Base-by-base conservation (phyloP, 1,140 invertebrate species). In the Caenorhabditis remanei region DNA sequence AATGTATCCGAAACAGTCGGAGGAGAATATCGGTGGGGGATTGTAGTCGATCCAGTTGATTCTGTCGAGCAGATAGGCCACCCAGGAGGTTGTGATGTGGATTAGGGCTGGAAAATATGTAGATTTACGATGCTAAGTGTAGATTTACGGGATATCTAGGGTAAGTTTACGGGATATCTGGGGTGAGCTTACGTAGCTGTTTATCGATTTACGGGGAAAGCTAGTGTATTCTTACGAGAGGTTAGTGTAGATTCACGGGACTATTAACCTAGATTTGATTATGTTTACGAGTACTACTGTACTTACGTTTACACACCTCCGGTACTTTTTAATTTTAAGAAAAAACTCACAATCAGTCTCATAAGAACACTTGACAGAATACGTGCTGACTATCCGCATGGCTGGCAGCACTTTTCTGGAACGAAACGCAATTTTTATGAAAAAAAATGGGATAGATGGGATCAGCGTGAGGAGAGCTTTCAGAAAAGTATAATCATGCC, bases 1-100 rank as follows among this genome's bases (percentile, higher is more conserved):
- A 63, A 84, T 65, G 55, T 63, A 83, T 2, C 75, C 86, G 41
- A 41, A 55, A 41, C 86, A 87, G 11, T 79, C 21, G 6, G 71
- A 79, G 16, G n/a, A 53, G n/a, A 79, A 24, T 4, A 79, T 50
- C 13, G 71, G 71, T 0, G 19, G 21, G 14, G 71, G 46, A 50
- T 48, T 79, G 14, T 79, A 79, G 5, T 79, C 71, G n/a, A 79
- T 50, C 46, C 46, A 53, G 13, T 50, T 48, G 46, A 79, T 79
- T 19, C 46, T n/a, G 14, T 79, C 46, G 19, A 79, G 9, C 1
- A 79, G 24, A 32, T 79, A 79, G 2, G 43, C 46, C 1, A 79
- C 6, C 71, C 71, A 79, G 9, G 71, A 79, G 11, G 46, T 32
- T 1, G 40, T 79, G 16, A 79, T 79, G 5, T 50, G 46, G n/a